Evolutionary conservation across 2,888 invertebrate genomes (phyloP).

Genomic region (Lasioglossum vierecki): DNA sequence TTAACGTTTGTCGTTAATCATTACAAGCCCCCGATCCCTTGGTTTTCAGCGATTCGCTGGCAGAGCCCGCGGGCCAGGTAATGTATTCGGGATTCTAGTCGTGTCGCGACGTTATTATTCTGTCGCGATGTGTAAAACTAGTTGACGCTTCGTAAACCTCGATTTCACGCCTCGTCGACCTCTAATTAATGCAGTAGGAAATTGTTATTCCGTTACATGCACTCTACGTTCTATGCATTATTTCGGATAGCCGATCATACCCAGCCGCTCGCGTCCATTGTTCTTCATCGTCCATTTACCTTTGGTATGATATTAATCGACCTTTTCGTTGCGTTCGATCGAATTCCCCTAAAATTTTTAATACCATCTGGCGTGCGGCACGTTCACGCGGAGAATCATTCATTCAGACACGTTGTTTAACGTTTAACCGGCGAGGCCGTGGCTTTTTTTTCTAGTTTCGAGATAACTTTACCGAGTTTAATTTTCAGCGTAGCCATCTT

Average conservation of each 20-base stretch:
- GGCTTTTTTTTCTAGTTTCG: neutral
- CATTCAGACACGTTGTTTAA: neutral
- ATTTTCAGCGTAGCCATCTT: neutral
- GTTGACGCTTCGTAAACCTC: slow-evolving; percentile 68
- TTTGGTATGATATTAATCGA: slow-evolving; percentile 39
- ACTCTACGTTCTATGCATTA: slow-evolving; percentile 60
- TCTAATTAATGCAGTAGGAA: slow-evolving; percentile 72
- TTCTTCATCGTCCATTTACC: slow-evolving; percentile 43
- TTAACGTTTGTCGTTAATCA: slow-evolving; percentile 56
- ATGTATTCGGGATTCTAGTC: slow-evolving; percentile 64
- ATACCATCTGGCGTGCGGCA: neutral
- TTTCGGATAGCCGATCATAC: slow-evolving; percentile 58
- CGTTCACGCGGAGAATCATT: neutral
- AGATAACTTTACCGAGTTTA: neutral
- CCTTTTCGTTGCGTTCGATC: slow-evolving; percentile 6
- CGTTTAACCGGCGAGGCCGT: neutral
- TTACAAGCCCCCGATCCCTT: slow-evolving; percentile 43
- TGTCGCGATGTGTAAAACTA: slow-evolving; percentile 68
- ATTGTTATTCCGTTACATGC: slow-evolving; percentile 68
- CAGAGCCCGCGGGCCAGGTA: slow-evolving; percentile 44
- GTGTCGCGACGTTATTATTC: slow-evolving; percentile 65
- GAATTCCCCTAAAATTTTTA: slow-evolving; percentile 21
- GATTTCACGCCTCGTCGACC: slow-evolving; percentile 71
- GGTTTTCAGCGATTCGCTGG: slow-evolving; percentile 47
- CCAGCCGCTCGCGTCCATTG: slow-evolving; percentile 28